phyloP scores from a whole-genome alignment of 2,888 invertebrate species.

The Pteria penguin region DNA sequence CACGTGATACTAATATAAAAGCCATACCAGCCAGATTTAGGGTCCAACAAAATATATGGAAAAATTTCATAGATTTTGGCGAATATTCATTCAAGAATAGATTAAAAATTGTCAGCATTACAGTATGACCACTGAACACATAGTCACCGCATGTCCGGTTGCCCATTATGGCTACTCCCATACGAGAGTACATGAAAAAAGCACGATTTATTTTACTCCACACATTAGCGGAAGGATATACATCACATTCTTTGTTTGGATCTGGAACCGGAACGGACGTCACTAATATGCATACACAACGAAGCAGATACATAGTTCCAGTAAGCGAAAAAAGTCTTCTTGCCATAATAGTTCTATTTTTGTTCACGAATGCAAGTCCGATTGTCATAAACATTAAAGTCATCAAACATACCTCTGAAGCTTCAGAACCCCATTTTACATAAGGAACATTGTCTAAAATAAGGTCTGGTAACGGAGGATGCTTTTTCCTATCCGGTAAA shows the following conservation, averaged over 20 bases:
- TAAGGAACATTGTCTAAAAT: slow-evolving; percentile 18
- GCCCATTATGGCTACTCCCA: slow-evolving; percentile 15
- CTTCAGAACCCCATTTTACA: slow-evolving; percentile 12
- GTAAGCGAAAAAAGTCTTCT: slow-evolving; percentile 11
- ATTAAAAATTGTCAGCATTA: slow-evolving; percentile 18
- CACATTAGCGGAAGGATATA: slow-evolving; percentile 34
- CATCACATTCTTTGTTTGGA: slow-evolving; percentile 38
- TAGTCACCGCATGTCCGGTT: slow-evolving; percentile 23
- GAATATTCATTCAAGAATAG: slow-evolving; percentile 83
- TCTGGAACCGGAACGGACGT: slow-evolving; percentile 33
- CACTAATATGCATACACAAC: slow-evolving; percentile 23
- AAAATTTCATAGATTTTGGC: slow-evolving; percentile 89
- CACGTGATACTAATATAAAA: slow-evolving; percentile 15
- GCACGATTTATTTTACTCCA: slow-evolving; percentile 2
- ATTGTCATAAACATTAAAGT: neutral
- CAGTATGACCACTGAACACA: slow-evolving; percentile 29
- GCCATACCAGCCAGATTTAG: slow-evolving; percentile 20
- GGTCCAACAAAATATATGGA: slow-evolving; percentile 78
- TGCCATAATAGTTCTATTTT: slow-evolving; percentile 2
- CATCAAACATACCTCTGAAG: slow-evolving; percentile 9
- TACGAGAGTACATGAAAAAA: slow-evolving; percentile 5
- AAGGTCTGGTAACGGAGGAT: slow-evolving; percentile 29
- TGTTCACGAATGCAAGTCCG: neutral
- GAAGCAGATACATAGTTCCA: slow-evolving; percentile 22
- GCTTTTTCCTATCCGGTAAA: slow-evolving; percentile 19